phyloP scores from a whole-genome alignment of 2,888 invertebrate genomes.

The Agelastica alni region DNA sequence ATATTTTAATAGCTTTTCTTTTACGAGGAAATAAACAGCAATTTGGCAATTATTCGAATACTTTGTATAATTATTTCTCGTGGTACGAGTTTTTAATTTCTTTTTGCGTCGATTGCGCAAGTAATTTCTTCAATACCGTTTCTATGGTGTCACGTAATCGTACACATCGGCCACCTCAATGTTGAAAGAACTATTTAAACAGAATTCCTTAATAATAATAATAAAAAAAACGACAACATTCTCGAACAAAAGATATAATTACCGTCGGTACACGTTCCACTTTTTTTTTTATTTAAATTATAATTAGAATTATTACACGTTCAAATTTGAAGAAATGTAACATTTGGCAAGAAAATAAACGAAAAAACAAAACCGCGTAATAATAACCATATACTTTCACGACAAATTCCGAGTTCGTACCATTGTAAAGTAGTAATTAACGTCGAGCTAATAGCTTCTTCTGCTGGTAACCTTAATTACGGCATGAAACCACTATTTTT shows the following conservation, averaged over 20 bases:
- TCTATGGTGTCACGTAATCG: constrained; percentile 8
- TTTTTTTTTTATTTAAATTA: constrained; percentile 24
- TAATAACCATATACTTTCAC: constrained; percentile 26
- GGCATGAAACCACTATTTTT: constrained; percentile 21
- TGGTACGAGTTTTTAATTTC: not conserved
- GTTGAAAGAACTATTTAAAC: constrained; percentile 19
- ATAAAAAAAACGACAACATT: constrained; percentile 7
- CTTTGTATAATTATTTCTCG: no score
- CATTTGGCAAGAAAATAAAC: constrained; percentile 28
- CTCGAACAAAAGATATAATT: constrained; percentile 19
- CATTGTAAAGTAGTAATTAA: constrained; percentile 26
- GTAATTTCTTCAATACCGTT: constrained; percentile 1
- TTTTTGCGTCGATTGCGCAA: not conserved
- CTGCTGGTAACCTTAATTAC: constrained; percentile 25
- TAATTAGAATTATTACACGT: constrained; percentile 25
- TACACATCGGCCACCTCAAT: not conserved
- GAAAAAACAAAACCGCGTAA: constrained; percentile 21
- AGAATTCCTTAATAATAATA: constrained; percentile 15
- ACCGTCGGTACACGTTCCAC: constrained; percentile 16
- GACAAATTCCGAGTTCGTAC: constrained; percentile 23
- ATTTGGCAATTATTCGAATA: no score
- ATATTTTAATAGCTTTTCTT: no score
- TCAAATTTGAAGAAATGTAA: constrained; percentile 28
- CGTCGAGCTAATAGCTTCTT: constrained; percentile 23
- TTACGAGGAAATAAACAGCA: no score